Conservation (phyloP, 2,797 vertebrate genomes). For the Acrossocheilus fasciatus region DNA sequence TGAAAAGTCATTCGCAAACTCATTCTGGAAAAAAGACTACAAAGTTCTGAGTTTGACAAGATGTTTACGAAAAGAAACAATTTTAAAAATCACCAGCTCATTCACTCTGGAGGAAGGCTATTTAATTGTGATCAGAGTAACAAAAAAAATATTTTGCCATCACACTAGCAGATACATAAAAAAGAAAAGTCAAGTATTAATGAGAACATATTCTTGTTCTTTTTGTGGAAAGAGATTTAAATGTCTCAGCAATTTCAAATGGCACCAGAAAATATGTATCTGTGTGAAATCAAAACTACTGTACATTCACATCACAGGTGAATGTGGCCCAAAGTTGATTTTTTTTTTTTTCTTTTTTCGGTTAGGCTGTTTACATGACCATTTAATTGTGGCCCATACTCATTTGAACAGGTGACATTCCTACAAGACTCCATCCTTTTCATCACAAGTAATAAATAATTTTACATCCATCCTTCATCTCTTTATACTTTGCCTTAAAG, state of each 20-base stretch:
- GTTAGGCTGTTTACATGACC: neutral
- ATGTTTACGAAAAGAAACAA: neutral
- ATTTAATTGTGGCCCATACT: neutral
- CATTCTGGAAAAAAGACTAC: neutral
- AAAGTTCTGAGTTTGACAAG: neutral
- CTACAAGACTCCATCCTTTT: neutral
- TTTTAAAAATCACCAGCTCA: neutral
- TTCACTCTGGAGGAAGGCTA: neutral
- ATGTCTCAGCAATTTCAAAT: neutral
- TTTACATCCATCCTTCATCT: neutral
- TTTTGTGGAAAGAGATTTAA: constrained; percentile 3
- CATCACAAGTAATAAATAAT: too few species aligned
- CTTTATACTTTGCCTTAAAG: too few species aligned
- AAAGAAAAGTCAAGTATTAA: neutral
- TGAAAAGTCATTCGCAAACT: neutral
- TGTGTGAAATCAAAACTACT: neutral
- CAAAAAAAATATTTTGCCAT: neutral
- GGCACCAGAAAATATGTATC: neutral
- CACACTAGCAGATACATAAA: neutral
- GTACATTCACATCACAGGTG: neutral
- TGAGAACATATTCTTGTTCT: neutral
- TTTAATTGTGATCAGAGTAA: neutral
- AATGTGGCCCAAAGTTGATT: neutral
- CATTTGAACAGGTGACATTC: neutral
- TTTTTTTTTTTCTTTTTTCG: neutral